Evolutionary conservation across 2,797 vertebrate genomes (phyloP), one percentile per base, ranked within the genome.

Genomic region (Mastacembelus armatus): DNA sequence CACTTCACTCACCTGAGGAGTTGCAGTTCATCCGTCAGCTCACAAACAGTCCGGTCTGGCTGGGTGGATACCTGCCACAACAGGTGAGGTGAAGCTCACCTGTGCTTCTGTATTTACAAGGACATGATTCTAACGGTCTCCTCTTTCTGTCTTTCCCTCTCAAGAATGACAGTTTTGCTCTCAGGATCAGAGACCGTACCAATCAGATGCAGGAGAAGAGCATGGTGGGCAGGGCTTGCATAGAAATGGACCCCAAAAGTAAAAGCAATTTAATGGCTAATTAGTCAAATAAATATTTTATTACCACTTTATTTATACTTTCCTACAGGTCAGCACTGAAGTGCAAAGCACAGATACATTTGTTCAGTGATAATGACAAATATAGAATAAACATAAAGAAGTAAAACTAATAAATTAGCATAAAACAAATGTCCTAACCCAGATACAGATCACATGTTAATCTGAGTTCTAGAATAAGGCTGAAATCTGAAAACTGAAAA

Each of bases 181-280:
- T 33, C 32, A 65, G 5, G 5, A 9, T 29, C 14, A 8, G 15
- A 3, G 9, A 5, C 6, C 42, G 19, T 55, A 40, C 56, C 51
- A 44, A 65, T 67, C 56, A 61, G 39, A 22, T 0, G 5, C 2
- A 10, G 3, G 22, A 1, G n/a, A 4, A n/a, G 1, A 18, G 11
- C 4, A 2, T 5, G 21, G 42, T 5, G 15, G 33, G 16, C 11
- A 12, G 18, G 10, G 30, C 39, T 14, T 81, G 79, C 27, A 7
- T 74, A 21, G n/a, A 60, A 22, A 54, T 76, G 19, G 30, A 1
- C 0, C 43, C 55, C 26, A 45, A 59, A 58, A 52, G 77, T 83
- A 57, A 43, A 47, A 1, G 26, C 21, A 16, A 9, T 10, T 6
- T 5, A 3, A n/a, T n/a, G n/a, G n/a, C n/a, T n/a, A n/a, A n/a